A percentile compares a stretch with the other conserved stretches of the same genome.
Conservation (phyloP, 2,797 vertebrate species). For the Molossus molossus region DNA sequence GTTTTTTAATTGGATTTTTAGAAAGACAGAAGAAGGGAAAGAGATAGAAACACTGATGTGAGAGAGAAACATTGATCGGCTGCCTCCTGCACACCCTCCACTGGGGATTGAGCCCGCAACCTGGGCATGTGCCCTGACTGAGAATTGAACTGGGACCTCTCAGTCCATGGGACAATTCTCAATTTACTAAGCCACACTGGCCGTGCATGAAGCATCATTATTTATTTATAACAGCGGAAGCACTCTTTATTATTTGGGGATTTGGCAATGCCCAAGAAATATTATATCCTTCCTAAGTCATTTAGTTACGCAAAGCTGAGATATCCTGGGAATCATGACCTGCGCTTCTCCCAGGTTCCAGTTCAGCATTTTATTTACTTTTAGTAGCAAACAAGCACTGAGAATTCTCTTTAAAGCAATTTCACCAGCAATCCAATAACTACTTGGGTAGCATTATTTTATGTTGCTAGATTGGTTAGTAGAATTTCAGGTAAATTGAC, state of each 20-base stretch:
- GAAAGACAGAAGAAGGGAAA: too few relatives aligned
- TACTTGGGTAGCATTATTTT: not conserved
- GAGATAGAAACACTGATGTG: too few relatives aligned
- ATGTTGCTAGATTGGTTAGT: not conserved
- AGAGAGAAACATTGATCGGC: too few relatives aligned
- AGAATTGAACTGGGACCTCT: too few relatives aligned
- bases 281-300: conserved; percentile 25
- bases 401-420: not conserved
- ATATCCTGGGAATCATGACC: not conserved
- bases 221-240: conserved; percentile 72
- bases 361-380: not conserved
- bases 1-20: too few relatives aligned
- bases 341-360: not conserved
- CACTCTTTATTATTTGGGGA: conserved; percentile 2
- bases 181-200: too few relatives aligned
- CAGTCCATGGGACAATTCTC: too few relatives aligned
- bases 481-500: not conserved
- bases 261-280: conserved; percentile 44
- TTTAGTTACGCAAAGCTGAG: not conserved
- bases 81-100: too few relatives aligned
- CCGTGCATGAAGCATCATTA: not conserved
- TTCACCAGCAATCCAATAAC: not conserved
- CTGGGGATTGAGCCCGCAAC: too few relatives aligned
- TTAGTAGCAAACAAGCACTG: not conserved
- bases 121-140: too few relatives aligned